Evolutionary conservation across 2,797 vertebrate genomes (phyloP).

Genomic region (Oreonectes daqikongensis): DNA sequence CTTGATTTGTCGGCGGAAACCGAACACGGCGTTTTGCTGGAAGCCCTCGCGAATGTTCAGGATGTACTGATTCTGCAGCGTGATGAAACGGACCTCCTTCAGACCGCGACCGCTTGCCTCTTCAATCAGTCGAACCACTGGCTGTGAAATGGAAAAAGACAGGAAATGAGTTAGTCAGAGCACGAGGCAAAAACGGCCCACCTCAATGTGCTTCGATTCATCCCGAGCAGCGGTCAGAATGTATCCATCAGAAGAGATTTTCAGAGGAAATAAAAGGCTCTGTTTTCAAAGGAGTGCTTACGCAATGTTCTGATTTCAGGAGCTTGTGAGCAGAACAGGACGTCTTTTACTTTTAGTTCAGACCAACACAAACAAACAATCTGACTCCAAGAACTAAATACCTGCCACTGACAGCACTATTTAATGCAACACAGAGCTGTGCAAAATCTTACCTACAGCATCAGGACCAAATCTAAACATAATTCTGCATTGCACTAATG

Average conservation of each 20-base stretch:
- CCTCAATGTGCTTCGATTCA: slow-evolving; percentile 37
- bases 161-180: slow-evolving; percentile 7
- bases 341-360: slow-evolving; percentile 35
- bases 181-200: slow-evolving; percentile 9
- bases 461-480: neutral
- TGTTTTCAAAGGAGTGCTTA: slow-evolving; percentile 51
- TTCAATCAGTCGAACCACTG: slow-evolving; percentile 92
- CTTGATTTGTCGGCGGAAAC: slow-evolving; percentile 93
- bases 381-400: neutral
- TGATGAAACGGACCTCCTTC: slow-evolving; percentile 95
- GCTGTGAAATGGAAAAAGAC: slow-evolving; percentile 70
- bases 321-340: slow-evolving; percentile 51
- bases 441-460: neutral
- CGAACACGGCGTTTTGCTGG: slow-evolving; percentile 89
- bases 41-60: slow-evolving; percentile 92
- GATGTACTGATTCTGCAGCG: slow-evolving; percentile 96
- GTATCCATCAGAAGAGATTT: slow-evolving; percentile 55
- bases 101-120: slow-evolving; percentile 90
- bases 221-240: slow-evolving; percentile 50
- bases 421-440: neutral
- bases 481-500: neutral
- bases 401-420: neutral
- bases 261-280: slow-evolving; percentile 59
- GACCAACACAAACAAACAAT: slow-evolving; percentile 14
- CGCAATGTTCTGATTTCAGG: slow-evolving; percentile 54